Evolutionary conservation across 2,888 invertebrate genomes (phyloP).

Genomic region (Anarsia innoxiella): DNA sequence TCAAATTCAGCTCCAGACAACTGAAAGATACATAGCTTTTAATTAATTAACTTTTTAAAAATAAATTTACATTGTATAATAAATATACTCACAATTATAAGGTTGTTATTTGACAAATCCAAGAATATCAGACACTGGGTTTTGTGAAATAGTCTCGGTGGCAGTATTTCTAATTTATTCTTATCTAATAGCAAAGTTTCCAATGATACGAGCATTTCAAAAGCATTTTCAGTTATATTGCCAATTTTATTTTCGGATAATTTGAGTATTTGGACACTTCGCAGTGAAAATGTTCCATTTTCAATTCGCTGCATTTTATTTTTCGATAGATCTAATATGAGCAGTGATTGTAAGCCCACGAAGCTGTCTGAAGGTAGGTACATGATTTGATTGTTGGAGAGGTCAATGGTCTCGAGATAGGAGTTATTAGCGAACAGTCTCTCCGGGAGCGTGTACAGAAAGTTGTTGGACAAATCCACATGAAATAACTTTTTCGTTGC

Average conservation of each 20-base stretch:
- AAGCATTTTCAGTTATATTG: conserved; percentile 73
- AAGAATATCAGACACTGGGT: conserved; percentile 66
- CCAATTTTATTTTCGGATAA: conserved; percentile 81
- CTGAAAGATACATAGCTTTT: no score
- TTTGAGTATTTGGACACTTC: conserved; percentile 77
- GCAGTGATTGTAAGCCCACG: conserved; percentile 71
- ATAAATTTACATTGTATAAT: no score
- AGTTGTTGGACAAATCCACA: conserved; percentile 80
- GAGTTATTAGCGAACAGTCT: conserved; percentile 75
- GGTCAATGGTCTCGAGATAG: conserved; percentile 76
- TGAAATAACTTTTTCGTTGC: conserved; percentile 78
- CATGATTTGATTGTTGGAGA: conserved; percentile 79
- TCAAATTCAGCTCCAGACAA: conserved; percentile 72
- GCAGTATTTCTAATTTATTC: conserved; percentile 69
- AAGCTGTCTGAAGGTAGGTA: conserved; percentile 76
- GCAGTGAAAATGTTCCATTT: conserved; percentile 74
- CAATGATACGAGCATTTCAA: conserved; percentile 65
- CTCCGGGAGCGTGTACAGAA: conserved; percentile 72
- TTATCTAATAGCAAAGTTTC: conserved; percentile 72
- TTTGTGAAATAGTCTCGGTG: conserved; percentile 61
- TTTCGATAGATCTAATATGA: conserved; percentile 81
- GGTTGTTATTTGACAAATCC: conserved; percentile 73
- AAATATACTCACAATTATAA: conserved; percentile 45
- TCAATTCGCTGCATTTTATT: conserved; percentile 78
- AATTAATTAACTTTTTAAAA: no score